Conservation (phyloP, 2,888 invertebrate species). For the Heliconius hortense region DNA sequence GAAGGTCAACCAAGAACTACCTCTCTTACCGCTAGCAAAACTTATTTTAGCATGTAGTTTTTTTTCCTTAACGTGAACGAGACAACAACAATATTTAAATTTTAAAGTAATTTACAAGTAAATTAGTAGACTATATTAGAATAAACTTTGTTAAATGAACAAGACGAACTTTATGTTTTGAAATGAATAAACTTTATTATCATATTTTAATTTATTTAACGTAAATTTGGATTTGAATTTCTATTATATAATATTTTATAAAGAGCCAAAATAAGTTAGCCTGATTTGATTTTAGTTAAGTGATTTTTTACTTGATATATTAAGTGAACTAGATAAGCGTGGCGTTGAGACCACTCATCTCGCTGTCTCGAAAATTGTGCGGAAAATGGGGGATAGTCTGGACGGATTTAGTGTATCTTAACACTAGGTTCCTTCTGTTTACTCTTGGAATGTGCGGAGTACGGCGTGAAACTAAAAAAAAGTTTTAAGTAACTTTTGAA, state of each 20-base stretch:
- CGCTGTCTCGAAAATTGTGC: too few relatives aligned
- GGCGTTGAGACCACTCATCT: too few relatives aligned
- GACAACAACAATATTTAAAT: background rate
- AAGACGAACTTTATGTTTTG: conserved; percentile 5
- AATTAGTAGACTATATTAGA: background rate
- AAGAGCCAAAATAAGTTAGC: too few relatives aligned
- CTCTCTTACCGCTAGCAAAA: too few relatives aligned
- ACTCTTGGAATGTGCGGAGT: too few relatives aligned
- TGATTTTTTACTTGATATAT: too few relatives aligned
- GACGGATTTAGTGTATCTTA: too few relatives aligned
- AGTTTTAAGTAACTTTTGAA: background rate
- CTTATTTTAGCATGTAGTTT: background rate
- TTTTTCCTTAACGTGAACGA: background rate
- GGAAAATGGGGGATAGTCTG: too few relatives aligned
- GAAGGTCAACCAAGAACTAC: too few relatives aligned
- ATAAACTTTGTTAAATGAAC: background rate
- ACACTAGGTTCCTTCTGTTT: too few relatives aligned
- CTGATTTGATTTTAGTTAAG: too few relatives aligned
- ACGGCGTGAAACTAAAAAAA: background rate
- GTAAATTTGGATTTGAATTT: background rate
- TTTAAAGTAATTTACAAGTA: conserved; percentile 1
- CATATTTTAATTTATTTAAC: conserved; percentile 5
- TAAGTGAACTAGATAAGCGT: too few relatives aligned
- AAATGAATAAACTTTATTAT: background rate
- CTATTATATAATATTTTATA: background rate